Percentiles rank a stretch among this genome's conserved stretches.
Evolutionary conservation across 2,888 invertebrate species (phyloP).

Genomic region (Gandaritis pyraliata): DNA sequence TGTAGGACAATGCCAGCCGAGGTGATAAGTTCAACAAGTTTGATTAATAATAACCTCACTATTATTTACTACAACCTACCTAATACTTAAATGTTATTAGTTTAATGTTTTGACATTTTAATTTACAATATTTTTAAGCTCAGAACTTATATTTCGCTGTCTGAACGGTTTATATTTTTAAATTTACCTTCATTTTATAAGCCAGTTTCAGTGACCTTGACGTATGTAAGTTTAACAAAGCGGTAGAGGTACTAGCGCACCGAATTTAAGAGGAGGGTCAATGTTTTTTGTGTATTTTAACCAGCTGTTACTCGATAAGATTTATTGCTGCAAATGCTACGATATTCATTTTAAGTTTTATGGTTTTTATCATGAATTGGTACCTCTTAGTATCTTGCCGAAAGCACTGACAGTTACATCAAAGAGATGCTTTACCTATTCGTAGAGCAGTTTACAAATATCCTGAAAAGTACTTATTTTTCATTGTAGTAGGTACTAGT

Average conservation of each 20-base stretch:
- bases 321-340: no score
- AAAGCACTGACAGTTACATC: no score
- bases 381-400: no score
- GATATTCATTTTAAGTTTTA: no score
- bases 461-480: no score
- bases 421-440: background rate
- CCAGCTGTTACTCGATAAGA: no score
- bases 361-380: no score
- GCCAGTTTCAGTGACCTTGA: slow-evolving; percentile 24
- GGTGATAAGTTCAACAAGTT: slow-evolving; percentile 38
- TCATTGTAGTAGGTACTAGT: no score
- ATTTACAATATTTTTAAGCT: no score
- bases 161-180: slow-evolving; percentile 6
- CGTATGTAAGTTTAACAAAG: slow-evolving; percentile 15
- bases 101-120: background rate
- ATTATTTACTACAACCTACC: background rate
- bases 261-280: background rate
- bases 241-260: background rate
- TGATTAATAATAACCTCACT: slow-evolving; percentile 4
- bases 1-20: slow-evolving; percentile 71
- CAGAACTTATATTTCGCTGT: background rate
- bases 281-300: no score
- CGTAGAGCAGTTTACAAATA: background rate
- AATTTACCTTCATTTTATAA: slow-evolving; percentile 23
- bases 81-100: background rate